These are phyloP conservation scores for Enhydra lutris DNA, from an alignment of 2,113 vertebrate species.

Conservation along the genomic window DNA sequence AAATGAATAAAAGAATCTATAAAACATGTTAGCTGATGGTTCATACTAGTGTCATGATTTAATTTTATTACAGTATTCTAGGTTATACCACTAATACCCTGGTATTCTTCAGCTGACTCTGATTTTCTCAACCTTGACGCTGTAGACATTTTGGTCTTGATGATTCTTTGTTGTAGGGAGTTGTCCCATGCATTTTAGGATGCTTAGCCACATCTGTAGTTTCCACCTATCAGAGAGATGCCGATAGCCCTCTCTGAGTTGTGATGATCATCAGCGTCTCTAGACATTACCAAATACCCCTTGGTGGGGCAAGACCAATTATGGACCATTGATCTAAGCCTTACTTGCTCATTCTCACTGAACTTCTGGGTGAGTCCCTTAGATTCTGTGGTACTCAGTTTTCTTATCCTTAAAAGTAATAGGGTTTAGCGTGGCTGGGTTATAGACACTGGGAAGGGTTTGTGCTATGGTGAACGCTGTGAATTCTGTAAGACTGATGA, in stretches of 20 bases:
- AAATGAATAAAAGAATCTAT: background rate
- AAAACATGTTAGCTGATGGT: background rate
- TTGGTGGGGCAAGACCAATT: background rate
- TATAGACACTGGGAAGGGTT: too few relatives aligned
- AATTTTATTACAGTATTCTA: background rate
- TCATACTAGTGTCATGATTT: background rate
- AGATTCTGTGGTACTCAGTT: background rate
- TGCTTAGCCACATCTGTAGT: background rate
- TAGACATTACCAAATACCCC: background rate
- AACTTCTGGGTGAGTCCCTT: background rate
- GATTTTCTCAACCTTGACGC: background rate
- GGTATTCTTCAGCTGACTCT: background rate
- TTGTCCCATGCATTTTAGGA: background rate
- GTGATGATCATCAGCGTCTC: background rate
- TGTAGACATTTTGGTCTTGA: background rate
- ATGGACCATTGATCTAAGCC: background rate
- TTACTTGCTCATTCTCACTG: background rate
- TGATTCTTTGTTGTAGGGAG: background rate
- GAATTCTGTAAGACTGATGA: too few relatives aligned
- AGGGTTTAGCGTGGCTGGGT: background rate
- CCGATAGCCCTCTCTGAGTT: background rate
- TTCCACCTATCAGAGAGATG: background rate
- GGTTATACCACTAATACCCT: background rate
- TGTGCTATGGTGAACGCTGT: too few relatives aligned
- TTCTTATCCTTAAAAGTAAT: conserved; percentile 3